Conservation (phyloP, 2,113 vertebrate genomes). For the Gymnobelideus leadbeateri region DNA sequence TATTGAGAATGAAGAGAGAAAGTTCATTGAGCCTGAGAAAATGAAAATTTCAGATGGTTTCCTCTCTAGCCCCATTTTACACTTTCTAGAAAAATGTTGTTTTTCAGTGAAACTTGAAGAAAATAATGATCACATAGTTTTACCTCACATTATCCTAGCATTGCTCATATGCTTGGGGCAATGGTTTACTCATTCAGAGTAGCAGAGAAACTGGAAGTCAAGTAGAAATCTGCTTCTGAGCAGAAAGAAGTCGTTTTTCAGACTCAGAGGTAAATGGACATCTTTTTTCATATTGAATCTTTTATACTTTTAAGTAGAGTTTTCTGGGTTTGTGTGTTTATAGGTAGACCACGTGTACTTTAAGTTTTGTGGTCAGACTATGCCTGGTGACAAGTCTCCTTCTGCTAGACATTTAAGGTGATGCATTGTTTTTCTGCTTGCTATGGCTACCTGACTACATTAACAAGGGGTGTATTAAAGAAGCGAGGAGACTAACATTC, state of each 20-base stretch:
- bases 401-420: too few relatives aligned
- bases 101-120: constrained; percentile 38
- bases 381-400: not conserved
- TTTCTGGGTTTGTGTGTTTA: constrained; percentile 7
- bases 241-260: constrained; percentile 13
- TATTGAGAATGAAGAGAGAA: not conserved
- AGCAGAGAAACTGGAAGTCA: not conserved
- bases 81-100: constrained; percentile 12
- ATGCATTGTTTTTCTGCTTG: not conserved
- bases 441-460: not conserved
- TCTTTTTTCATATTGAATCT: not conserved
- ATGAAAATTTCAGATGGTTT: constrained; percentile 17
- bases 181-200: not conserved
- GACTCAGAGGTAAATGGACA: not conserved
- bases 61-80: not conserved
- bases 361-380: not conserved
- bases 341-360: not conserved
- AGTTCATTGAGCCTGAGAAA: not conserved
- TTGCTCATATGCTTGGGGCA: not conserved
- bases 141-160: not conserved
- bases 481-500: constrained; percentile 15
- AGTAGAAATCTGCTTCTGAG: not conserved
- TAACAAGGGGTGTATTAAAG: not conserved
- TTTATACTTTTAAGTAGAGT: constrained; percentile 25
- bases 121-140: constrained; percentile 10